Evolutionary conservation across 2,113 vertebrate genomes (phyloP).

Genomic region (Archilochus colubris): DNA sequence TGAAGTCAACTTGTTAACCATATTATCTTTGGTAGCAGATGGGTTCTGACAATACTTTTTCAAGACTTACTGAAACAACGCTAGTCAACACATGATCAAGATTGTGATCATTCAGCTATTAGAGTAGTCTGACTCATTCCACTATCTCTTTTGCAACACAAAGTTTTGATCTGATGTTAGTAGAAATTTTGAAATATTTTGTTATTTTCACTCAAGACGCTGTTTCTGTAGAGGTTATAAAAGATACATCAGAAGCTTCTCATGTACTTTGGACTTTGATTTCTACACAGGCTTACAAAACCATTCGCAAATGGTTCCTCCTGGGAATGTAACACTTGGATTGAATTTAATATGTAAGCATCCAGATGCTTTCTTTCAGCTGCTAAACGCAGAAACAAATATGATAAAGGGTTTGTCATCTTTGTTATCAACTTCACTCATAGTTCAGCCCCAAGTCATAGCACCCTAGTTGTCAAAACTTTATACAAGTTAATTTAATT

Average conservation of each 20-base stretch:
- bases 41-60: slow-evolving; percentile 21
- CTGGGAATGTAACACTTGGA: neutral
- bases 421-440: neutral
- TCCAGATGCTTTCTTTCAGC: neutral
- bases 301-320: neutral
- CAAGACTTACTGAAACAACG: neutral
- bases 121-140: neutral
- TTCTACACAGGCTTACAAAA: neutral
- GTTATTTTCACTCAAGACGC: neutral
- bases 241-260: neutral
- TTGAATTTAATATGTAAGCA: neutral
- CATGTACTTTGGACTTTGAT: slow-evolving; percentile 6
- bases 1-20: neutral
- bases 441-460: neutral
- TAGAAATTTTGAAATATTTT: neutral
- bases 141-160: neutral
- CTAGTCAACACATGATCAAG: neutral
- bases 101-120: slow-evolving; percentile 15
- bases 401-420: neutral
- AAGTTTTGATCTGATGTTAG: neutral
- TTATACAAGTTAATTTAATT: neutral
- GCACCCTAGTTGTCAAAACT: neutral
- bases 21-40: neutral
- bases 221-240: neutral
- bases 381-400: neutral